Percentiles rank a stretch among this genome's conserved stretches.
Conservation (phyloP, 2,797 vertebrate species). For the Sandelia bainsii region DNA sequence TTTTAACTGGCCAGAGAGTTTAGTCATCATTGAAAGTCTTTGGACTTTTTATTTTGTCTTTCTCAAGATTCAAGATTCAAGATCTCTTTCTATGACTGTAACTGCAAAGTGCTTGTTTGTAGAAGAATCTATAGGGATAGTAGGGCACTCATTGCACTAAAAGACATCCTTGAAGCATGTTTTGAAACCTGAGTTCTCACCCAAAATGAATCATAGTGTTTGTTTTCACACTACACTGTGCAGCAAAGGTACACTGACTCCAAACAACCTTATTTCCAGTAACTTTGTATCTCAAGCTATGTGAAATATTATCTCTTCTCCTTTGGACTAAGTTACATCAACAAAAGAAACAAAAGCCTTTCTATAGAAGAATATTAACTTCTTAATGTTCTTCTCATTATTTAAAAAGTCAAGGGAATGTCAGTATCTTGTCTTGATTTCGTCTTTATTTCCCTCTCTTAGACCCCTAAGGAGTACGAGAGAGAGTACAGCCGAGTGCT, state of each 20-base stretch:
- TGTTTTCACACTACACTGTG: slow-evolving; percentile 13
- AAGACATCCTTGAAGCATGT: slow-evolving; percentile 8
- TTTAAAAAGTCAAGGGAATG: neutral
- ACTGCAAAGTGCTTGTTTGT: slow-evolving; percentile 7
- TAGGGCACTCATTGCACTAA: slow-evolving; percentile 16
- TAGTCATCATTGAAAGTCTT: neutral
- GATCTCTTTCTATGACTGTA: neutral
- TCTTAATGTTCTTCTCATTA: too few species aligned
- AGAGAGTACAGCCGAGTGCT: slow-evolving; percentile 93
- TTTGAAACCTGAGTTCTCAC: slow-evolving; percentile 17
- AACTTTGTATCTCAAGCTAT: slow-evolving; percentile 20
- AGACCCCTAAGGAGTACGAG: slow-evolving; percentile 98
- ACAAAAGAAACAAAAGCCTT: slow-evolving; percentile 1
- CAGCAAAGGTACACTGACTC: slow-evolving; percentile 17
- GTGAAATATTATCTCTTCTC: slow-evolving; percentile 8
- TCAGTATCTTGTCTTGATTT: slow-evolving; percentile 7
- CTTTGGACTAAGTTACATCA: slow-evolving; percentile 1
- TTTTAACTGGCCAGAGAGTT: neutral
- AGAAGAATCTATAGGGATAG: slow-evolving; percentile 4
- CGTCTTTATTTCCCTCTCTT: slow-evolving; percentile 8
- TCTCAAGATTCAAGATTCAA: too few species aligned
- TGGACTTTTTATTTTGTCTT: neutral
- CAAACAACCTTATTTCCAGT: slow-evolving; percentile 23
- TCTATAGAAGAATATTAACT: neutral
- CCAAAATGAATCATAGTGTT: slow-evolving; percentile 37